phyloP scores from a whole-genome alignment of 2,797 vertebrate species.

The Hippopotamyrus pictus region DNA sequence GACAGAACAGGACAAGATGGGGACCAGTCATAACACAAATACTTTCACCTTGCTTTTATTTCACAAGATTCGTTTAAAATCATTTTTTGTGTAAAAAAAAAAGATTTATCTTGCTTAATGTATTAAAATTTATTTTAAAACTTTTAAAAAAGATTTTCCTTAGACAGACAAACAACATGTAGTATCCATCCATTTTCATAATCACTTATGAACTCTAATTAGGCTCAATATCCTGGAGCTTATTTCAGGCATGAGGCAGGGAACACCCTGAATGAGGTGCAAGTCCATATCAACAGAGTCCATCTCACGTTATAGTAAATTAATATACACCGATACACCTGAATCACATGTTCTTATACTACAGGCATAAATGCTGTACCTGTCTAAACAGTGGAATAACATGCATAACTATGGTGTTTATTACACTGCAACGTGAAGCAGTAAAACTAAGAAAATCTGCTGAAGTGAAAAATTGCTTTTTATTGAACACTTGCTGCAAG shows the following conservation, averaged over 20 bases:
- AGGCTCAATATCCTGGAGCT: background rate
- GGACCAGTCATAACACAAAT: background rate
- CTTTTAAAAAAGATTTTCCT: background rate
- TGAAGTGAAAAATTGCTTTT: background rate
- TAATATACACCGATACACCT: background rate
- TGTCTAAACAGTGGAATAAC: background rate
- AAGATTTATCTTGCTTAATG: background rate
- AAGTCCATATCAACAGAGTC: background rate
- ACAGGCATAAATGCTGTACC: background rate
- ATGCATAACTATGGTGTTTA: background rate
- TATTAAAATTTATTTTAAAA: background rate
- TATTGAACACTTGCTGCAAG: background rate
- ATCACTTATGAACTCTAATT: background rate
- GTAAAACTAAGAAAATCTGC: background rate
- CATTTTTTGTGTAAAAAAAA: too few species aligned
- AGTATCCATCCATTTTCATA: background rate
- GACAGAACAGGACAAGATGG: background rate
- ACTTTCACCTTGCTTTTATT: background rate
- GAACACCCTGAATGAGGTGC: background rate
- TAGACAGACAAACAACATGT: background rate
- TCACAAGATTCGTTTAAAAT: background rate
- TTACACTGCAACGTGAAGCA: background rate
- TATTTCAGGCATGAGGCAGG: background rate
- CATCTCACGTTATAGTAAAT: background rate
- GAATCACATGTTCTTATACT: background rate